phyloP scores from a whole-genome alignment of 92 coral and sea anemone genomes.

The Diadumene lineata region DNA sequence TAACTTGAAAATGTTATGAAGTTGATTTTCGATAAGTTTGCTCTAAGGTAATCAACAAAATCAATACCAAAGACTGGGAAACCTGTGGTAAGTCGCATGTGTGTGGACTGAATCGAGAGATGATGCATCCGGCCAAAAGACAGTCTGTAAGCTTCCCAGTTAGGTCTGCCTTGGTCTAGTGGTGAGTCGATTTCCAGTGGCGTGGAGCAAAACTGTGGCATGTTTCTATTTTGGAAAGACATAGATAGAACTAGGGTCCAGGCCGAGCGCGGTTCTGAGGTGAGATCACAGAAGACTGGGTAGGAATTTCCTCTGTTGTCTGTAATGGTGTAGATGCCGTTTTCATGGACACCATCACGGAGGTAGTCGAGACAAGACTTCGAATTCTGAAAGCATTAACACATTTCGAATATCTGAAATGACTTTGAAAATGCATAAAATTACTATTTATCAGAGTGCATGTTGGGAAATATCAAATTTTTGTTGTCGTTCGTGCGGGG shows the following conservation, averaged over 20 bases:
- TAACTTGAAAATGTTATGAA: constrained; percentile 5
- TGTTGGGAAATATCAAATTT: too few species aligned
- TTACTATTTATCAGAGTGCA: too few species aligned
- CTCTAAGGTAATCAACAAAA: constrained; percentile 24
- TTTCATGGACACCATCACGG: constrained; percentile 10
- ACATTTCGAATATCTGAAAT: neutral
- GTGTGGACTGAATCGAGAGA: constrained; percentile 24
- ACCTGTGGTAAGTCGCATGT: constrained; percentile 25
- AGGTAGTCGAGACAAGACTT: constrained; percentile 18
- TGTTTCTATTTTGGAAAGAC: constrained; percentile 11
- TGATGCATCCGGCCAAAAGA: constrained; percentile 29
- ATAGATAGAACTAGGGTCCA: constrained; percentile 25
- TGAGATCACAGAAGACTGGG: constrained; percentile 5
- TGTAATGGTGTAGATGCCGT: constrained; percentile 27
- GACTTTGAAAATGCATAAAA: too few species aligned
- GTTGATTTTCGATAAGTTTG: constrained; percentile 8
- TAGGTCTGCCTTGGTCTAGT: constrained; percentile 5
- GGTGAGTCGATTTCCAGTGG: constrained; percentile 6
- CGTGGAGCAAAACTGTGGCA: constrained; percentile 7
- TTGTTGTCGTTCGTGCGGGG: too few species aligned
- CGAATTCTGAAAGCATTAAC: neutral
- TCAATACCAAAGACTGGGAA: constrained; percentile 25
- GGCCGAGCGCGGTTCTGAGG: constrained; percentile 23
- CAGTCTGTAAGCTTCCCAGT: constrained; percentile 34
- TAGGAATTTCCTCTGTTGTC: constrained; percentile 16